These are phyloP conservation scores for Muscicapa comitata DNA, from an alignment of 2,797 vertebrate species.

Conservation along the genomic window DNA sequence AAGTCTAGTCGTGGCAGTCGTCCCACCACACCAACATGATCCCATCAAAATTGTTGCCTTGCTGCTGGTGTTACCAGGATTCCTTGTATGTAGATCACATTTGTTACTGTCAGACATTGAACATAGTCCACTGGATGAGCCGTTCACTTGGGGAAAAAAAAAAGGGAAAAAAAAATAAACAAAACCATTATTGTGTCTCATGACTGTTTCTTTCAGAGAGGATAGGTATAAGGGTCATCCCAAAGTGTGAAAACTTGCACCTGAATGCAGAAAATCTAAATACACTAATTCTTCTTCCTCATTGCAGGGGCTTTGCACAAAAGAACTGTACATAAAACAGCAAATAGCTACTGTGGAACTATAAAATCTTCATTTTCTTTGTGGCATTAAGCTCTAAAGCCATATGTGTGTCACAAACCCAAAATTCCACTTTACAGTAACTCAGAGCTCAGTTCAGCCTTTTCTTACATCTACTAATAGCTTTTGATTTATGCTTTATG, in stretches of 20 bases:
- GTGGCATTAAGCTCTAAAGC: not conserved
- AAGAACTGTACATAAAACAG: not conserved
- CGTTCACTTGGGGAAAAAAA: not conserved
- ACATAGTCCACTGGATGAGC: not conserved
- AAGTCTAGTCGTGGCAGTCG: fast-evolving
- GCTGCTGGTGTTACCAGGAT: not conserved
- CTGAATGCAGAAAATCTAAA: not conserved
- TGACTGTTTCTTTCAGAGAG: not conserved
- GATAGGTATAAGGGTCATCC: not conserved
- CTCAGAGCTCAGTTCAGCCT: not conserved
- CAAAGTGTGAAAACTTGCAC: fast-evolving
- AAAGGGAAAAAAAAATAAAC: not conserved
- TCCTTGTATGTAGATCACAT: not conserved
- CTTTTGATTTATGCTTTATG: not conserved
- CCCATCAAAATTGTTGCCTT: not conserved
- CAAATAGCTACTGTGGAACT: not conserved
- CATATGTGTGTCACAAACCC: not conserved
- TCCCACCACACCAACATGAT: fast-evolving
- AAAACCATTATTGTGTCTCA: not conserved
- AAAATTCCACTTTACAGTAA: not conserved
- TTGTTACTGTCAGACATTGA: not conserved
- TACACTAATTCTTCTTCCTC: not conserved
- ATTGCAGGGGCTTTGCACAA: not conserved
- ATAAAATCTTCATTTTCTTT: not conserved
- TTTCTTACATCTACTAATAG: not conserved